Conservation (phyloP, 2,888 invertebrate species). For the Drosophila kuntzei region DNA sequence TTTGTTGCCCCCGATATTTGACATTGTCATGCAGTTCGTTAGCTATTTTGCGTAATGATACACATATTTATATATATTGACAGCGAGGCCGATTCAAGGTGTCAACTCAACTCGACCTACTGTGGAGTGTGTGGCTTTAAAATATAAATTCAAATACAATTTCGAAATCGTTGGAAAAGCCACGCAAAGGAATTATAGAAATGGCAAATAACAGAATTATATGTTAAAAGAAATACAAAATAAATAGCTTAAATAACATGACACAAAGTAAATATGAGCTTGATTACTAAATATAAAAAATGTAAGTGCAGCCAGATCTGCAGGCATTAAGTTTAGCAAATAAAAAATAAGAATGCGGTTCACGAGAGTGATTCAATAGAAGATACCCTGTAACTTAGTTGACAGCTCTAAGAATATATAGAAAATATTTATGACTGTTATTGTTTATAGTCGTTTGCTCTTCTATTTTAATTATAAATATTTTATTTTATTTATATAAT, state of each 20-base stretch:
- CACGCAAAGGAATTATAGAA: neutral
- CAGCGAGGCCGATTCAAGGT: conserved; percentile 31
- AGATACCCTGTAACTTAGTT: neutral
- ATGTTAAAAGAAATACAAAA: neutral
- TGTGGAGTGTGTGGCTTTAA: neutral
- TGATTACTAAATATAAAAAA: neutral
- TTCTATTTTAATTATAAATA: neutral
- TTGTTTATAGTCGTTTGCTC: no score
- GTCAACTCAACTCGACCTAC: conserved; percentile 36
- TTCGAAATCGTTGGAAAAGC: neutral
- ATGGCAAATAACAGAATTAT: neutral
- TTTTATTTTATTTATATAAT: neutral
- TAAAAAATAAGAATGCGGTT: neutral
- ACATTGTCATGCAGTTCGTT: conserved; percentile 82
- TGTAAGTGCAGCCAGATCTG: neutral
- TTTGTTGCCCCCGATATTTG: conserved; percentile 69
- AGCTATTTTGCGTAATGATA: conserved; percentile 52
- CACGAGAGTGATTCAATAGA: neutral
- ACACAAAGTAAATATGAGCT: neutral
- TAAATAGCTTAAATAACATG: neutral
- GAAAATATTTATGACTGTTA: no score
- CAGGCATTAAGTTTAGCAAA: neutral
- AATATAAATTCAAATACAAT: conserved; percentile 7
- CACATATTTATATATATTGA: conserved; percentile 42
- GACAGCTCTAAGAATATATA: no score